Base-by-base conservation (phyloP, 2,888 invertebrate genomes). In the Pandemis corylana region DNA sequence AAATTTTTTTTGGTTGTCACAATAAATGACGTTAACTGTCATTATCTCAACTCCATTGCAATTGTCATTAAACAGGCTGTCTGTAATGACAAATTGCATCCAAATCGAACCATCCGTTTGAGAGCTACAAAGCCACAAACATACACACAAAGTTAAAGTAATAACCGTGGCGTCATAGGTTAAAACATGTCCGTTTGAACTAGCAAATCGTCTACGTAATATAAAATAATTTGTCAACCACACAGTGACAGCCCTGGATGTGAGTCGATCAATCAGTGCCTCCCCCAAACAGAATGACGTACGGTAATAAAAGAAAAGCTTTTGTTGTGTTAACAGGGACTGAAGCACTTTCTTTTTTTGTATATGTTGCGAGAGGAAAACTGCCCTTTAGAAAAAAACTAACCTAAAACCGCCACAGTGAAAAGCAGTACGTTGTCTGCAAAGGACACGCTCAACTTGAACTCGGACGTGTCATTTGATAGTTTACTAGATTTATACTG, bases 221-320 rank as follows among this genome's bases (percentile, higher is more conserved):
- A 36, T 51, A 67, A 69, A 59, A 73, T 68, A 73, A 73, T 73
- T 73, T 68, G 64, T 74, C 74, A 74, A 20, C 49, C 15, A n/a
- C 7, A 51, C 12, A 9, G 65, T 72, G 83, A 77, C 84, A 86
- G 82, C 87, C 87, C 85, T 87, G 77, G 67, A 72, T 78, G 77
- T 76, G 78, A 79, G 71, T 78, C 81, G 81, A 87, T 84, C 87
- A 85, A 86, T 87, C 86, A 85, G 81, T 76, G 80, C 75, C 77
- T 59, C 59, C 59, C 59, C 59, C 53, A 56, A 63, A 72, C 66
- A 46, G 69, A 71, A 71, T 67, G 67, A 71, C 67, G 75, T 36
- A n/a, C 51, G 59, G 66, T 53, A 70, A 75, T 75, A 63, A 75
- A 74, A 75, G 75, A 69, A 69, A 44, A 61, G 66, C 74, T 70